phyloP scores from a whole-genome alignment of 2,113 vertebrate genomes.

The Equus przewalskii region DNA sequence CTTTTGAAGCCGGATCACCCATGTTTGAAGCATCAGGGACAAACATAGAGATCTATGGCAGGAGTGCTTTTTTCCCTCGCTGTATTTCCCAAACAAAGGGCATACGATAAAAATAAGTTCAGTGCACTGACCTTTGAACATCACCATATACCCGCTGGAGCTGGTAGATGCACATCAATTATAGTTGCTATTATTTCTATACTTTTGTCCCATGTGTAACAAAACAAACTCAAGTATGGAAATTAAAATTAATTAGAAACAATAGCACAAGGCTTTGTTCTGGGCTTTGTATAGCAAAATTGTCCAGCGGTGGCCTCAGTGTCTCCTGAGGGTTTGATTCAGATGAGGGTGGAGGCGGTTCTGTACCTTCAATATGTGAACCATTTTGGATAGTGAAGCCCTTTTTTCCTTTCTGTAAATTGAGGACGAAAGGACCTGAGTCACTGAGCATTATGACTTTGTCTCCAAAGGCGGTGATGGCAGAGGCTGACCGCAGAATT shows the following conservation, averaged over 20 bases:
- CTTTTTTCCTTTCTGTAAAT: background rate
- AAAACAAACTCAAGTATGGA: background rate
- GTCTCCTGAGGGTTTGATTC: background rate
- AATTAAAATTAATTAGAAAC: slow-evolving; percentile 41
- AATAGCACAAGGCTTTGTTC: background rate
- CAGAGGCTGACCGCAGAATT: background rate
- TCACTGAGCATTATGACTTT: background rate
- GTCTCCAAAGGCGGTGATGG: background rate
- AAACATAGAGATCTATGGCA: background rate
- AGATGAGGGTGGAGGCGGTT: background rate
- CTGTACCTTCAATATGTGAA: background rate
- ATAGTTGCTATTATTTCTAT: background rate
- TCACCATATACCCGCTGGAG: background rate
- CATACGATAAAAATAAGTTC: slow-evolving; percentile 48
- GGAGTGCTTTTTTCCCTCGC: background rate
- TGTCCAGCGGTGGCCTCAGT: background rate
- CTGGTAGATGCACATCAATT: background rate
- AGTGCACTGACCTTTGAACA: background rate
- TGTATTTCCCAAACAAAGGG: background rate
- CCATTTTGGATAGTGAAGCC: background rate
- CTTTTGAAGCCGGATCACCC: background rate
- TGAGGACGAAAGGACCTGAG: background rate
- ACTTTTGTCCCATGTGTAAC: background rate
- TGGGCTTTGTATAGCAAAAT: background rate
- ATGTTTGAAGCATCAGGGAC: background rate